A percentile compares a stretch with the other conserved stretches of the same genome.
phyloP scores from a whole-genome alignment of 2,888 invertebrate genomes.

The Buathra laborator region DNA sequence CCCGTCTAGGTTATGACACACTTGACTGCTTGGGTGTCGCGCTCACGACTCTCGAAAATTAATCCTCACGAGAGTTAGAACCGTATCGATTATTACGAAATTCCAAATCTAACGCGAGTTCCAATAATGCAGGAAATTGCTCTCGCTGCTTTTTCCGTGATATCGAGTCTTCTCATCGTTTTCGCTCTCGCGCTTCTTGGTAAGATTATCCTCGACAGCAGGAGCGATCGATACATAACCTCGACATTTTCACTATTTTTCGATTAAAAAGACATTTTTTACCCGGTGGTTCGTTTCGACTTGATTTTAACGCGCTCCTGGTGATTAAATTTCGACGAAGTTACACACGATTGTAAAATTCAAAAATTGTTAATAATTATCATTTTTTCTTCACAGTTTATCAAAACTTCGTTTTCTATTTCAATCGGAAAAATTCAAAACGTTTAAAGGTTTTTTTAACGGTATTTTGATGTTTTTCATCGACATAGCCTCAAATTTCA shows the following conservation, averaged over 20 bases:
- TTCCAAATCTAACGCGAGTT: constrained; percentile 7
- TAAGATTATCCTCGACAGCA: constrained; percentile 82
- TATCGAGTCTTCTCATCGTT: constrained; percentile 87
- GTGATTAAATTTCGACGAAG: no score
- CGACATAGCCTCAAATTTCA: no score
- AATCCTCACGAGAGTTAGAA: constrained; percentile 29
- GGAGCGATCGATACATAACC: constrained; percentile 33
- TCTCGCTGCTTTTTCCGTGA: constrained; percentile 86
- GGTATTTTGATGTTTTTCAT: no score
- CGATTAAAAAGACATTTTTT: background rate
- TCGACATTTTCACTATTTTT: constrained; percentile 15
- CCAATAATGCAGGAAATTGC: constrained; percentile 85
- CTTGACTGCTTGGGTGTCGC: constrained; percentile 1
- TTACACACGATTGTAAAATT: no score
- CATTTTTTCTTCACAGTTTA: no score
- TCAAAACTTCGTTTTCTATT: no score
- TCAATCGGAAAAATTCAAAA: no score
- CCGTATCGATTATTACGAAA: no score
- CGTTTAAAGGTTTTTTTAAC: no score
- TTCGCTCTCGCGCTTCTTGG: constrained; percentile 87
- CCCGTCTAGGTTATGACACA: constrained; percentile 55
- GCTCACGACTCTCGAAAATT: constrained; percentile 5
- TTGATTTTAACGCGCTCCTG: no score
- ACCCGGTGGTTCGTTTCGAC: no score
- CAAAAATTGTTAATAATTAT: no score